Base-by-base conservation (phyloP, 2,888 invertebrate genomes). In the Pyrrhia umbra region DNA sequence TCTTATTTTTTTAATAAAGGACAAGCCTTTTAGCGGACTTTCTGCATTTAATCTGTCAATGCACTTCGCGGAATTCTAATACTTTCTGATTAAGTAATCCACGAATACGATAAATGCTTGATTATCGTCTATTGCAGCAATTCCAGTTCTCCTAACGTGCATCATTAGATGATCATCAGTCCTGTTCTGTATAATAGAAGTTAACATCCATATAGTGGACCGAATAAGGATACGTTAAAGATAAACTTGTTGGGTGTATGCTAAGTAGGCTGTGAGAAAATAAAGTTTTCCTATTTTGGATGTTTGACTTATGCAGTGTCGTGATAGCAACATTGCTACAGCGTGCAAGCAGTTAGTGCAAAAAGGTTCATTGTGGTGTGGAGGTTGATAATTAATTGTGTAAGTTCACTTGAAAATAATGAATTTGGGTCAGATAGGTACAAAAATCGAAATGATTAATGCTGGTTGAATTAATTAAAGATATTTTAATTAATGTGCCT, bases 301-400 rank as follows among this genome's bases (percentile, higher is more conserved):
- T 37, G 15, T 37, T 37, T 37, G n/a, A 37, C 37, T 37, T 37
- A 37, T 37, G 37, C 15, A 37, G n/a, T n/a, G 37, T 37, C 37
- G 37, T 16, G 37, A 37, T 15, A 15, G 37, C 37, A 15, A 37
- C 37, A 37, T 15, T 37, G 37, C 37, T 8, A 37, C 37, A 6
- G 37, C 6, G 37, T 37, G 37, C 37, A 37, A 15, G 15, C 6
- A 37, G 37, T 37, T 37, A 37, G 15, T n/a, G 8, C 37, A n/a
- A 37, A 34, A 34, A n/a, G 13, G 34, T 34, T n/a, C 34, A 34
- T 34, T 34, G 34, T 34, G 5, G 5, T n/a, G 34, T n/a, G 5
- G 34, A 34, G 4, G 13, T 13, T 4, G 30, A 13, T 13, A 13
- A 10, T 27, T 30, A 13, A 30, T 13, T 30, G 6, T 30, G 30